Evolutionary conservation across 1,140 invertebrate species (phyloP).

Genomic region (Pissodes strobi): DNA sequence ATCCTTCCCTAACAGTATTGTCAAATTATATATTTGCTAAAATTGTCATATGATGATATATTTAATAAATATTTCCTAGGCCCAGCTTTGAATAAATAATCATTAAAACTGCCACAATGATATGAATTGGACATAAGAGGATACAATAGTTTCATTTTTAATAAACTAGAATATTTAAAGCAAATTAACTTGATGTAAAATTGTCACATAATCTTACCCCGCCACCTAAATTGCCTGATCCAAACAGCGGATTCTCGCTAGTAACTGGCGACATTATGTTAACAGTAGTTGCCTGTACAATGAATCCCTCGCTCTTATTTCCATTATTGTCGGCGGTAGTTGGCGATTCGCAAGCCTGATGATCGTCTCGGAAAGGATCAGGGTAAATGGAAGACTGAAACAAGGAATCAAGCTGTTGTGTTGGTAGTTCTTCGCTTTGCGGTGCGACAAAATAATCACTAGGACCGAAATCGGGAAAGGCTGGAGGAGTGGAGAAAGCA

Average conservation of each 20-base stretch:
- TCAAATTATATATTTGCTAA: no score
- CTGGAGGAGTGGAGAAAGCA: slow-evolving; percentile 37
- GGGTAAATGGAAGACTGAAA: slow-evolving; percentile 62
- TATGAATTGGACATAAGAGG: no score
- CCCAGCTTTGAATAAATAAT: no score
- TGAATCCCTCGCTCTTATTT: slow-evolving; percentile 33
- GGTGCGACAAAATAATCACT: slow-evolving; percentile 31
- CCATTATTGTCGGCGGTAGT: slow-evolving; percentile 34
- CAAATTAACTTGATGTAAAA: no score
- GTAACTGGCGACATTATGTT: slow-evolving; percentile 42
- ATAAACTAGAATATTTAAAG: no score
- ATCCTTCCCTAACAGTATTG: no score
- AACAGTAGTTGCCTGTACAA: slow-evolving; percentile 12
- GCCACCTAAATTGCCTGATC: slow-evolving; percentile 33
- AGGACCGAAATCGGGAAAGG: slow-evolving; percentile 33
- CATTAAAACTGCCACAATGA: no score
- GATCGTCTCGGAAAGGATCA: slow-evolving; percentile 65
- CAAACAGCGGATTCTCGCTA: slow-evolving; percentile 42
- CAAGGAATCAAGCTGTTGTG: slow-evolving; percentile 44
- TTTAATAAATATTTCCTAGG: no score
- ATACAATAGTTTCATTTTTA: no score
- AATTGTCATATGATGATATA: no score
- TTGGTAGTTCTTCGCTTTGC: slow-evolving; percentile 27
- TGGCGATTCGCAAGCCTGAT: slow-evolving; percentile 33
- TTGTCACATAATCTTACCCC: slow-evolving; percentile 25